phyloP scores from a whole-genome alignment of 2,888 invertebrate genomes.

The Podabrus alpinus region DNA sequence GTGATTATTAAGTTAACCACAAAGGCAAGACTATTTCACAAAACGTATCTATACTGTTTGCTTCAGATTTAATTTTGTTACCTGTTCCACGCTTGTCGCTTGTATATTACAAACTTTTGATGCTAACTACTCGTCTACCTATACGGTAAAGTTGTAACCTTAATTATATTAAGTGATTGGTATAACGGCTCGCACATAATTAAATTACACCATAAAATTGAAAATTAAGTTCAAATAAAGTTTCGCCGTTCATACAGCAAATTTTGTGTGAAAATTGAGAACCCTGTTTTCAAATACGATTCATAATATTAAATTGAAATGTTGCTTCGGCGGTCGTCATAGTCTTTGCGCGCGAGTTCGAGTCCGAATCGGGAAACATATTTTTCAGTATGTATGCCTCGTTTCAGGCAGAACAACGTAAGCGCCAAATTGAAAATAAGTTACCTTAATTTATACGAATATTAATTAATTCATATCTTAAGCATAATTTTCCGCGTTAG shows the following conservation, averaged over 20 bases:
- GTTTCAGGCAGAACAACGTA: no score
- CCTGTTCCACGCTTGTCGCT: not conserved
- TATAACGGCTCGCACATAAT: not conserved
- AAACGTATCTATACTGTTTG: not conserved
- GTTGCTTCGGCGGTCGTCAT: not conserved
- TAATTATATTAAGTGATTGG: not conserved
- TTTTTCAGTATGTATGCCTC: not conserved
- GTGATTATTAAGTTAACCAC: not conserved
- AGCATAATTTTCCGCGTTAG: no score
- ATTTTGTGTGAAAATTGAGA: not conserved
- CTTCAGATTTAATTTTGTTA: slow-evolving; percentile 3
- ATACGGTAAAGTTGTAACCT: not conserved
- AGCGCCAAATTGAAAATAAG: not conserved
- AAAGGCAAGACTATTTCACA: not conserved
- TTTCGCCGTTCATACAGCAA: not conserved
- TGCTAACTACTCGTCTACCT: not conserved
- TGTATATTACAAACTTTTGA: not conserved
- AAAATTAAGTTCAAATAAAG: not conserved
- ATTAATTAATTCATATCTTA: no score
- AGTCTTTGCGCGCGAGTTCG: not conserved
- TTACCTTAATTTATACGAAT: no score
- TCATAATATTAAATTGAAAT: no score
- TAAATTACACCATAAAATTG: not conserved
- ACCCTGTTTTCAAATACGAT: not conserved
- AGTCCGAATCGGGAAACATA: not conserved